A percentile compares a stretch with the other conserved stretches of the same genome.
Conservation (phyloP, 2,888 invertebrate species). For the Iselma pallidipennis region DNA sequence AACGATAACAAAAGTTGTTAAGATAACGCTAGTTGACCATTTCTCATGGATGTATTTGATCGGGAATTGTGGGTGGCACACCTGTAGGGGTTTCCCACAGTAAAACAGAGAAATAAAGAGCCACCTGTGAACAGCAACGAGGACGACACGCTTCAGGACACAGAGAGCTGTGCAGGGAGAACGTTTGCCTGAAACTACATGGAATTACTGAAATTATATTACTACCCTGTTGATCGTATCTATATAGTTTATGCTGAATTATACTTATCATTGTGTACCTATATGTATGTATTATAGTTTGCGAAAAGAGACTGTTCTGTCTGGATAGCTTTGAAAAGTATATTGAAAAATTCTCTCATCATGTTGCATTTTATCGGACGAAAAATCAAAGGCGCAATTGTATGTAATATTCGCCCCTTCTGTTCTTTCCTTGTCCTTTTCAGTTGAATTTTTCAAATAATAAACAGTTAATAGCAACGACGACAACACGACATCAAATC, state of each 20-base stretch:
- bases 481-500: too few species aligned
- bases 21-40: too few species aligned
- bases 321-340: too few species aligned
- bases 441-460: not conserved
- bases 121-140: constrained; percentile 25
- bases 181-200: constrained; percentile 11
- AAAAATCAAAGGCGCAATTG: not conserved
- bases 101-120: constrained; percentile 15
- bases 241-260: not conserved
- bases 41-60: not conserved
- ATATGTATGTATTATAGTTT: not conserved
- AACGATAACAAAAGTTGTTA: too few species aligned
- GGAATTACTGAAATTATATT: constrained; percentile 25
- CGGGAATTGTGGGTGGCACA: constrained; percentile 26
- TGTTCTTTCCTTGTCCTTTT: not conserved
- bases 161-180: constrained; percentile 19
- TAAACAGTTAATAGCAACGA: not conserved
- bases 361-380: not conserved
- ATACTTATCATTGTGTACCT: not conserved
- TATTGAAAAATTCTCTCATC: not conserved
- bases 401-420: not conserved
- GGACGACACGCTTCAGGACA: constrained; percentile 22
- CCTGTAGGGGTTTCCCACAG: constrained; percentile 37
- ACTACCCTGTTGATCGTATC: not conserved
- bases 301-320: not conserved